These are phyloP conservation scores for Saguinus midas DNA, from an alignment of 2,113 vertebrate genomes.

Conservation along the genomic window DNA sequence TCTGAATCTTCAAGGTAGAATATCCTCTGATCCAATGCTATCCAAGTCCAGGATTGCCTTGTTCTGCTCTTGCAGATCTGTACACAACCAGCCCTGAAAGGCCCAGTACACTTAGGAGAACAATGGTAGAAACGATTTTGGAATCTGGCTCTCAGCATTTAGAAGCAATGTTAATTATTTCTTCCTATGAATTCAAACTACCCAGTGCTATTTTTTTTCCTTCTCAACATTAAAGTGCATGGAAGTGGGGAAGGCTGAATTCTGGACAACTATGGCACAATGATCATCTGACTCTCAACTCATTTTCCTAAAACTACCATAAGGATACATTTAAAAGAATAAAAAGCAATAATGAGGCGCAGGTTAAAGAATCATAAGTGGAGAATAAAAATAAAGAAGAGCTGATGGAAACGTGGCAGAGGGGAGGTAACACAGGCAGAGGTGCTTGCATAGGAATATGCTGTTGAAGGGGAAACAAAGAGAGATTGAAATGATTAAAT, in stretches of 20 bases:
- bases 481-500: neutral
- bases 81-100: too few species aligned
- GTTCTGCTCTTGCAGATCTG: neutral
- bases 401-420: neutral
- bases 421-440: neutral
- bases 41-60: rapidly evolving
- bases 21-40: rapidly evolving
- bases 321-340: neutral
- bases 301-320: neutral
- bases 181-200: neutral
- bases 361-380: neutral
- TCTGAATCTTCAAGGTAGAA: neutral
- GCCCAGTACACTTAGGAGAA: neutral
- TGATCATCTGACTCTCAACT: neutral
- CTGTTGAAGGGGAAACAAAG: neutral
- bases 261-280: neutral
- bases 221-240: neutral
- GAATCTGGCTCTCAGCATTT: neutral
- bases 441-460: too few species aligned
- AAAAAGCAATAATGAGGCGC: neutral
- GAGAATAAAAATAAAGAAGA: neutral
- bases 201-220: neutral
- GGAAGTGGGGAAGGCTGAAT: neutral
- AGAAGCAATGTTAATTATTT: neutral
- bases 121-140: neutral